Evolutionary conservation across 2,113 vertebrate species (phyloP).

Genomic region (Australoheros scitulus): DNA sequence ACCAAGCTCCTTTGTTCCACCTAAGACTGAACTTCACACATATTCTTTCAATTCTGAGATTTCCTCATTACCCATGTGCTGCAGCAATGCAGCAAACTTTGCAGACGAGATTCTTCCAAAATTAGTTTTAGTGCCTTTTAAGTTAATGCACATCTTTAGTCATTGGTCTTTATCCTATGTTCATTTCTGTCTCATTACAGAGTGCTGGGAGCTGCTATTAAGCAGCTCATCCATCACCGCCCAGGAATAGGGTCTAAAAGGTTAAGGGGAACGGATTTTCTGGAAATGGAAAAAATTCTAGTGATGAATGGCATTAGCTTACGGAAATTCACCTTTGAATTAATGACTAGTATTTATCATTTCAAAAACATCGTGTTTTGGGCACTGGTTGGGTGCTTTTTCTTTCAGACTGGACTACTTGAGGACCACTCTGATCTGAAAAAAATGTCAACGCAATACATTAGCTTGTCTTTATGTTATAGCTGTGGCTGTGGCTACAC

Average conservation of each 20-base stretch:
- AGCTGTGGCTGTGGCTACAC: background rate
- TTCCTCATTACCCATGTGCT: conserved; percentile 1
- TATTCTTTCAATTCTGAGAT: background rate
- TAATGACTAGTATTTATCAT: conserved; percentile 78
- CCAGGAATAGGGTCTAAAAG: conserved; percentile 73
- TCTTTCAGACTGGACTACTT: conserved; percentile 17
- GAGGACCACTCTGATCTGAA: conserved; percentile 37
- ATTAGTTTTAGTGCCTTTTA: conserved; percentile 46
- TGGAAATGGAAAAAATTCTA: conserved; percentile 66
- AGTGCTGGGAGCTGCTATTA: conserved; percentile 67
- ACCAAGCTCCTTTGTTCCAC: conserved; percentile 35
- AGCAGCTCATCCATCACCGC: conserved; percentile 76
- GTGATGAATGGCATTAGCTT: conserved; percentile 73
- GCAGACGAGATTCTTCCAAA: conserved; percentile 19
- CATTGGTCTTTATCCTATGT: conserved; percentile 62
- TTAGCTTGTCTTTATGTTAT: conserved; percentile 33
- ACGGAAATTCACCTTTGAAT: conserved; percentile 69
- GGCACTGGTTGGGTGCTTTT: conserved; percentile 18
- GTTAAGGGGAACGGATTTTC: conserved; percentile 76
- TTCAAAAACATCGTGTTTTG: conserved; percentile 38
- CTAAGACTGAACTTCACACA: conserved; percentile 36
- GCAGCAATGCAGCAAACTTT: conserved; percentile 15
- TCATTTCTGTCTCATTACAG: conserved; percentile 78
- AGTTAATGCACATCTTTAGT: conserved; percentile 49
- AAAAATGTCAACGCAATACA: conserved; percentile 51